Evolutionary conservation across 2,888 invertebrate species (phyloP), one percentile per base, ranked within the genome.

Genomic region (Drosophila bunnanda): DNA sequence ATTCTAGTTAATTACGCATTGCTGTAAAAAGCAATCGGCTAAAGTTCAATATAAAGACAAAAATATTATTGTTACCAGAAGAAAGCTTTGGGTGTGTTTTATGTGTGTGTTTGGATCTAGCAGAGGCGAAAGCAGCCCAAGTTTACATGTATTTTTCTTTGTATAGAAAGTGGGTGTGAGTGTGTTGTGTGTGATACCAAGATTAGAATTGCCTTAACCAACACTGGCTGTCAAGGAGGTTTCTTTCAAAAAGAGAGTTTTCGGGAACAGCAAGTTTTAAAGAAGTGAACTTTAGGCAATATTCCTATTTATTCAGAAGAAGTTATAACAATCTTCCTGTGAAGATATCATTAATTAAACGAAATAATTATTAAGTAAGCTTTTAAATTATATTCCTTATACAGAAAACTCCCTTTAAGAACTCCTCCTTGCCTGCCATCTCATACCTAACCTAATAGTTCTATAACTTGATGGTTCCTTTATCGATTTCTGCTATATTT

Each of bases 41-140:
- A 75, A 67, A 74, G 73, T 74, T 73, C 60, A 80, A 76, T 89
- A 88, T 83, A 89, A 89, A 89, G 83, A 89, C 84, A 82, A 72
- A 72, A 72, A 82, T 79, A 90, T 90, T 90, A 90, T 90, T 89
- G 87, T 88, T 87, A 87, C 87, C 83, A 83, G 87, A 78, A 82
- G 78, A 87, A 82, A 88, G 86, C 87, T 82, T 84, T 88, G 48
- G 73, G 79, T 76, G 76, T 75, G n/a, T n/a, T n/a, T n/a, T n/a
- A n/a, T n/a, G 71, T 73, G 74, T 88, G 30, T 70, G 78, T 76
- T 74, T 78, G 74, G 64, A 60, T 73, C 58, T 60, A 60, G 60
- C 60, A 54, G 55, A 72, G 72, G 72, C 72, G 56, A 54, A 53
- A 55, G 74, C 67, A 67, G 73, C 73, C 66, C 44, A 57, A 38